Base-by-base conservation (phyloP, 2,797 vertebrate species). In the Cyprinodon diabolis region DNA sequence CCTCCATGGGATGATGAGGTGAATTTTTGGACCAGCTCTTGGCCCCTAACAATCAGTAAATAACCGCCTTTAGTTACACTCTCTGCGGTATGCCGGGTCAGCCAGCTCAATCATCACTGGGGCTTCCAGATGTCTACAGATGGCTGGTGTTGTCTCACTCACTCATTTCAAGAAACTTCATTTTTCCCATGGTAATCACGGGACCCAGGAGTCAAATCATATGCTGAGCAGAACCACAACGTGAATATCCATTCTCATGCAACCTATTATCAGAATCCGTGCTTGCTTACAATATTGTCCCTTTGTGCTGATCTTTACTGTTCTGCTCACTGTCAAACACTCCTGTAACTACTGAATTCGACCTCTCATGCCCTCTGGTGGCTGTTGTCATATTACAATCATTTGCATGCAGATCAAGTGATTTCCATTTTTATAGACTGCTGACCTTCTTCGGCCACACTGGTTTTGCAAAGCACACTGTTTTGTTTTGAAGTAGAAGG, bases 121-220 rank as follows among this genome's bases (percentile, higher is more conserved):
- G 37, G 19, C 37, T 63, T 62, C 60, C 60, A 63, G 60, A 43
- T 62, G 58, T 63, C 37, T 63, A 63, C 60, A 63, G 37, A 63
- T 63, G 60, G 19, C 9, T 62, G 60, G 40, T 21, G 10, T 2
- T n/a, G n/a, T 60, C 21, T 63, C 60, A 63, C 40, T 63, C 37
- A 63, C 2, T 12, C 60, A n/a, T 63, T 63, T 21, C 12, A 10
- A 19, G 5, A 43, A 63, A 6, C 2, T 63, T 7, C 0, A 21
- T 40, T n/a, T 63, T 63, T 43, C 60, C 19, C 60, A 13, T 43
- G 19, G 60, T 63, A 43, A 4, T 43, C 17, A 13, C 4, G 1
- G 1, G 4, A 63, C 60, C 40, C 37, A 13, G 40, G 2, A 63
- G n/a, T 63, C 37, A 63, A 43, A 37, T 40, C 11, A 63, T 43